Base-by-base conservation (phyloP, 37 sponge, comb jelly and placozoan genomes). In the Tethya wilhelma region DNA sequence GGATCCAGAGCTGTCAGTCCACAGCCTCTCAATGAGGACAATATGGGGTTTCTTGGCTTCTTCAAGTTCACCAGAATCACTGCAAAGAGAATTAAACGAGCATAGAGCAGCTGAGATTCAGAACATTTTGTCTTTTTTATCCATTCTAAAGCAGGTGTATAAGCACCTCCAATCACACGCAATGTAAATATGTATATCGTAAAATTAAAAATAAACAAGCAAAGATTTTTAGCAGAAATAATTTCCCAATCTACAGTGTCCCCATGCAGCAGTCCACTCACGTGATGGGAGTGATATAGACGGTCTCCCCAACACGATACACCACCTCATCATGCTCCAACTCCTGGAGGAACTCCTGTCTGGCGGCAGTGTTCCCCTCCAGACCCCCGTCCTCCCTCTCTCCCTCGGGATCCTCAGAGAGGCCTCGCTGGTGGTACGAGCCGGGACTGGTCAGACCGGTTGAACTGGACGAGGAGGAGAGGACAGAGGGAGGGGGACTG, bases 11-110 rank as follows among this genome's bases (percentile, higher is more conserved):
- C 53, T 44, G 28, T 86, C 76, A 39, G 59, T 79, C 96, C 93
- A 89, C 20, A 96, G 34, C 23, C 59, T 83, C 73, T 91, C 93
- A n/a, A 95, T 82, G 42, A 65, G 44, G 23, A 88, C 84, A 38
- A 96, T 86, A 63, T 96, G 93, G 38, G 79, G 66, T 22, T 74
- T 74, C 23, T 53, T 30, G 14, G 23, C n/a, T 34, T 72, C 66
- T 11, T 38, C 73, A 70, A 60, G 56, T 23, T 67, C 69, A 38
- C 80, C 49, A 29, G 44, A 32, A n/a, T n/a, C n/a, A n/a, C n/a
- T n/a, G n/a, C n/a, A n/a, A n/a, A n/a, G n/a, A n/a, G n/a, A n/a
- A n/a, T n/a, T n/a, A n/a, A n/a, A n/a, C n/a, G n/a, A n/a, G n/a
- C n/a, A n/a, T n/a, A n/a, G n/a, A n/a, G n/a, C n/a, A n/a, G n/a